A percentile compares a stretch with the other conserved stretches of the same genome.
Conservation (phyloP, 2,797 vertebrate species). For the Lacerta viridis region DNA sequence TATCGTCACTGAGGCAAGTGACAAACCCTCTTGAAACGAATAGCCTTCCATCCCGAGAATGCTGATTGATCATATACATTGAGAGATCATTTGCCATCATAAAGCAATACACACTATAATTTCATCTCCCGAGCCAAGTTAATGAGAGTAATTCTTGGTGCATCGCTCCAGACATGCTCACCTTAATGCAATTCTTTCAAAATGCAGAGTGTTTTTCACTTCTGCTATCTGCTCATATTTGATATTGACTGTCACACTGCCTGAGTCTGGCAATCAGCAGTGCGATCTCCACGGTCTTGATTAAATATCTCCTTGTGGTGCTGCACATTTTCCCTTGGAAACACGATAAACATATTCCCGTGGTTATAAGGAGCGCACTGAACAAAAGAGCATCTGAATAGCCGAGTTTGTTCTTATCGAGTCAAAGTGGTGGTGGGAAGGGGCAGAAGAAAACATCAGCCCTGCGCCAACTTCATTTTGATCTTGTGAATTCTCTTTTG, state of each 20-base stretch:
- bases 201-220: slow-evolving; percentile 26
- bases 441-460: slow-evolving; percentile 57
- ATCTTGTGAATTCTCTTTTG: slow-evolving; percentile 53
- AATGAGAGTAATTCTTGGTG: slow-evolving; percentile 30
- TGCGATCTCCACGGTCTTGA: slow-evolving; percentile 57
- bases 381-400: slow-evolving; percentile 55
- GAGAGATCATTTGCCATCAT: not conserved
- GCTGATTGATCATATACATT: not conserved
- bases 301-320: slow-evolving; percentile 54
- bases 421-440: slow-evolving; percentile 51
- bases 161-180: not conserved
- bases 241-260: slow-evolving; percentile 51
- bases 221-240: slow-evolving; percentile 56
- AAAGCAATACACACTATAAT: not conserved
- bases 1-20: not conserved
- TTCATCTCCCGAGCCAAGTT: slow-evolving; percentile 34
- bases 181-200: slow-evolving; percentile 26
- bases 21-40: not conserved
- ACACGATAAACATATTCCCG: slow-evolving; percentile 62
- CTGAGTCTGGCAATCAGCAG: slow-evolving; percentile 58
- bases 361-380: slow-evolving; percentile 44
- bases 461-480: slow-evolving; percentile 39
- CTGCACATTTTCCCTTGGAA: slow-evolving; percentile 62
- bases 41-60: not conserved
- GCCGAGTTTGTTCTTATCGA: slow-evolving; percentile 53